These are phyloP conservation scores for Psilopsiagon aurifrons DNA, from an alignment of 2,113 vertebrate genomes.

Conservation along the genomic window DNA sequence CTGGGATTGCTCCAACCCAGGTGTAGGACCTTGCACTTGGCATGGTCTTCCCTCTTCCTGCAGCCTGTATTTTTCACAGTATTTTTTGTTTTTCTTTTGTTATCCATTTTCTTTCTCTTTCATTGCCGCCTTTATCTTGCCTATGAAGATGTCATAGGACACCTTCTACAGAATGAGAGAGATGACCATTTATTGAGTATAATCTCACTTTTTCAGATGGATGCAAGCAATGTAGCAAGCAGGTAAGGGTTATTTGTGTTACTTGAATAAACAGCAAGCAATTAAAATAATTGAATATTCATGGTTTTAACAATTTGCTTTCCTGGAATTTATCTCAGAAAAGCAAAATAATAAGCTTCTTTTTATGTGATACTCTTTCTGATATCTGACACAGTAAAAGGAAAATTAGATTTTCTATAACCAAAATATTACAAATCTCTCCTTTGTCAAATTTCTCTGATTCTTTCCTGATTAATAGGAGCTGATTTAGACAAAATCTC, in stretches of 20 bases:
- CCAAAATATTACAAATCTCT: background rate
- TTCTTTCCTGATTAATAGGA: background rate
- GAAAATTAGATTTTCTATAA: background rate
- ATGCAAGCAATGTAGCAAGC: background rate
- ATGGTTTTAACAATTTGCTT: background rate
- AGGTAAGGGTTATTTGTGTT: background rate
- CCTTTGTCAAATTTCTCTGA: background rate
- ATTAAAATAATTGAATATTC: background rate
- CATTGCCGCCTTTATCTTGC: background rate
- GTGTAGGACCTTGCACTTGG: too few species aligned
- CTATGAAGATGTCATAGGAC: background rate
- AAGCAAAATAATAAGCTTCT: background rate
- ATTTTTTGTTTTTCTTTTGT: background rate
- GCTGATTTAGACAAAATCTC: background rate
- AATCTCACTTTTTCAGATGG: background rate
- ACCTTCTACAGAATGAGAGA: background rate
- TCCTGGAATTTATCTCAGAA: background rate
- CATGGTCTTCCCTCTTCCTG: background rate
- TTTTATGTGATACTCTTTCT: background rate
- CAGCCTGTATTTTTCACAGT: background rate
- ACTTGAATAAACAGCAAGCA: background rate
- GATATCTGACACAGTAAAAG: background rate
- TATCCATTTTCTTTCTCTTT: background rate
- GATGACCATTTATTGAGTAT: background rate
- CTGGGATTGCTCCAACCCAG: too few species aligned